Evolutionary conservation across 2,888 invertebrate species (phyloP).

Genomic region (Melikaiella ostensackeni): DNA sequence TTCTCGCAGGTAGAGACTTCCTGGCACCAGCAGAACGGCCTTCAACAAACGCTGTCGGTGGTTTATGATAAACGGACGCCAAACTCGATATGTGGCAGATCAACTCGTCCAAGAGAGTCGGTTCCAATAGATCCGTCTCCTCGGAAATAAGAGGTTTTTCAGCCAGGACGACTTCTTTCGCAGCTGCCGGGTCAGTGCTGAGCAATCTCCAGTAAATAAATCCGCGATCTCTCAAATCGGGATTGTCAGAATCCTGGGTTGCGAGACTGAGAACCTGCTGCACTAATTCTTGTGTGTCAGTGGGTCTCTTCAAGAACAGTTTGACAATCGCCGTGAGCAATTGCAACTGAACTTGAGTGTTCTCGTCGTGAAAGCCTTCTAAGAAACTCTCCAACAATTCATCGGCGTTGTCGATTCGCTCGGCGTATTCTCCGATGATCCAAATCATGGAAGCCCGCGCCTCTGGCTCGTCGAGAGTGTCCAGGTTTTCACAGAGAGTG

Average conservation of each 20-base stretch:
- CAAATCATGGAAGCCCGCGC: constrained; percentile 99
- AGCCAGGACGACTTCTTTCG: constrained; percentile 98
- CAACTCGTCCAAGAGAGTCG: constrained; percentile 97
- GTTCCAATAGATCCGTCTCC: constrained; percentile 98
- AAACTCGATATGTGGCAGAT: constrained; percentile 99
- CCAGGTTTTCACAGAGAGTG: constrained; percentile 98
- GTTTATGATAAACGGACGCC: constrained; percentile 99
- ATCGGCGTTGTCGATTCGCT: constrained; percentile 99
- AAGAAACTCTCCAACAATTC: constrained; percentile 98
- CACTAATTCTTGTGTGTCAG: constrained; percentile 98
- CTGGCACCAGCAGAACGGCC: constrained; percentile 88
- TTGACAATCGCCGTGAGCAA: constrained; percentile 98
- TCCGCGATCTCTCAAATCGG: constrained; percentile 97
- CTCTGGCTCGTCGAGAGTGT: constrained; percentile 99
- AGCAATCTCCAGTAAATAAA: constrained; percentile 99
- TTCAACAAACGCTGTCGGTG: constrained; percentile 99
- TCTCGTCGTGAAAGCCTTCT: constrained; percentile 98
- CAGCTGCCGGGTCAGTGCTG: constrained; percentile 99
- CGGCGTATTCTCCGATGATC: constrained; percentile 98
- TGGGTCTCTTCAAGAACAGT: constrained; percentile 97
- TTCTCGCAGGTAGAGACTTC: constrained; percentile 86
- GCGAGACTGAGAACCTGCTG: constrained; percentile 95
- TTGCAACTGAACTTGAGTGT: constrained; percentile 97
- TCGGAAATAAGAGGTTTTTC: constrained; percentile 99
- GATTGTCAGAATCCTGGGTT: constrained; percentile 97